Percentiles rank a stretch among this genome's conserved stretches.
phyloP scores from a whole-genome alignment of 2,797 vertebrate species.

The Pangasius sanitwongsei region DNA sequence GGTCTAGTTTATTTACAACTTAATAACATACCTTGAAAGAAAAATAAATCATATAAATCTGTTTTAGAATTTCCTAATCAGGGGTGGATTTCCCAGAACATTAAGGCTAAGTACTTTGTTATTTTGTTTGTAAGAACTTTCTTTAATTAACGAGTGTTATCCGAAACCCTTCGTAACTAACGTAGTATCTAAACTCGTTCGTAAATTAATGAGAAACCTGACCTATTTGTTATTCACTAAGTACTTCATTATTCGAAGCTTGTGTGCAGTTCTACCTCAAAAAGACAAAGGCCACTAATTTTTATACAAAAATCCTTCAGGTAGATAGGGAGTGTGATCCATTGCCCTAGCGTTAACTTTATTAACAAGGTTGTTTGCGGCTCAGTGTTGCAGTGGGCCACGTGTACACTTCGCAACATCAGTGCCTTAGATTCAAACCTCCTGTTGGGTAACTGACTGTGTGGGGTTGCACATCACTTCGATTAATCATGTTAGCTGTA shows the following conservation, averaged over 20 bases:
- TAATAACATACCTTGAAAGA: not conserved
- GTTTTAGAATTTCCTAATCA: not conserved
- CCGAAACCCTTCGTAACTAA: not conserved
- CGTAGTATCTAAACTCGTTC: not conserved
- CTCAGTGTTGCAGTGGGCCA: not conserved
- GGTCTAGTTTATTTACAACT: not conserved
- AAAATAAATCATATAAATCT: not conserved
- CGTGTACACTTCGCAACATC: not conserved
- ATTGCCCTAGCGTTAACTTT: not conserved
- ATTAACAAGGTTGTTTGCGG: not conserved
- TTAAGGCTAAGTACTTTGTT: not conserved
- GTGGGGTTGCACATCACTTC: too few relatives aligned
- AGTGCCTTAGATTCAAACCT: too few relatives aligned
- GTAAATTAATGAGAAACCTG: not conserved
- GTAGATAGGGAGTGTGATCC: not conserved
- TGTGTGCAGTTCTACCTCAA: not conserved
- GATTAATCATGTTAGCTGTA: too few relatives aligned
- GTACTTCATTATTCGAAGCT: not conserved
- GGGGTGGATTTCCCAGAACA: too few relatives aligned
- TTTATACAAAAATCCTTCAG: not conserved
- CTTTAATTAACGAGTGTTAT: not conserved
- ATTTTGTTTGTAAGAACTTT: not conserved
- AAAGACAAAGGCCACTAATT: not conserved
- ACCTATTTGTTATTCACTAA: not conserved
- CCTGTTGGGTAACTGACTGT: too few relatives aligned